A percentile compares a stretch with the other conserved stretches of the same genome.
These are phyloP conservation scores for Sclerurus mexicanus DNA, from an alignment of 2,113 vertebrate species.

Conservation along the genomic window DNA sequence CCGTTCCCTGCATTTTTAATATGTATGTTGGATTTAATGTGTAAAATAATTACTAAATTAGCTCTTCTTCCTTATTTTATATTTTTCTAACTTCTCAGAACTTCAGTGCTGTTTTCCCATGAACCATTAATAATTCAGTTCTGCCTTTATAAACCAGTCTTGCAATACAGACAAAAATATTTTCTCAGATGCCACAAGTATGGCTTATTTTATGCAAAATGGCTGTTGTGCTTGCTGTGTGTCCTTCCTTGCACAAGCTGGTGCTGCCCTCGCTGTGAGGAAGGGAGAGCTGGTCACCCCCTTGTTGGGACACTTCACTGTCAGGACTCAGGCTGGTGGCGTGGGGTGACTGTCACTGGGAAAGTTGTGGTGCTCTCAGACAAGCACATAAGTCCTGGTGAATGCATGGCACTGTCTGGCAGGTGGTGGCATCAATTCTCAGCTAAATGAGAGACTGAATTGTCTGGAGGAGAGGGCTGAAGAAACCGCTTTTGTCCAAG, in stretches of 20 bases:
- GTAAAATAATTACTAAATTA: background rate
- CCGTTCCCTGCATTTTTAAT: background rate
- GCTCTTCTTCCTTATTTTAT: background rate
- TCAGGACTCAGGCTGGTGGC: background rate
- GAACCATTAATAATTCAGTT: background rate
- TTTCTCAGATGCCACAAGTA: background rate
- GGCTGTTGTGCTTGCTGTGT: background rate
- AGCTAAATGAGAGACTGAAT: accelerated
- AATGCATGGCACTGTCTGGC: accelerated
- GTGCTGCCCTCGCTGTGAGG: background rate
- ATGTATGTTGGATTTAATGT: background rate
- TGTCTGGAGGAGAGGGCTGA: background rate
- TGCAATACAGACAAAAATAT: background rate
- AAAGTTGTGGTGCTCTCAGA: background rate
- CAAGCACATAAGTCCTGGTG: background rate
- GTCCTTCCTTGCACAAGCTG: background rate
- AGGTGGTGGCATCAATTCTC: background rate
- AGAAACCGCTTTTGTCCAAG: background rate
- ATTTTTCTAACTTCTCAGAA: background rate
- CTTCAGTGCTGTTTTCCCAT: background rate
- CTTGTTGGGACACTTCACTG: background rate
- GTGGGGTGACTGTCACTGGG: background rate
- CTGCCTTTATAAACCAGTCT: background rate
- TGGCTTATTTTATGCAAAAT: background rate
- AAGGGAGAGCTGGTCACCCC: background rate